phyloP scores from a whole-genome alignment of 2,888 invertebrate species.

The Agriopis leucophaearia region DNA sequence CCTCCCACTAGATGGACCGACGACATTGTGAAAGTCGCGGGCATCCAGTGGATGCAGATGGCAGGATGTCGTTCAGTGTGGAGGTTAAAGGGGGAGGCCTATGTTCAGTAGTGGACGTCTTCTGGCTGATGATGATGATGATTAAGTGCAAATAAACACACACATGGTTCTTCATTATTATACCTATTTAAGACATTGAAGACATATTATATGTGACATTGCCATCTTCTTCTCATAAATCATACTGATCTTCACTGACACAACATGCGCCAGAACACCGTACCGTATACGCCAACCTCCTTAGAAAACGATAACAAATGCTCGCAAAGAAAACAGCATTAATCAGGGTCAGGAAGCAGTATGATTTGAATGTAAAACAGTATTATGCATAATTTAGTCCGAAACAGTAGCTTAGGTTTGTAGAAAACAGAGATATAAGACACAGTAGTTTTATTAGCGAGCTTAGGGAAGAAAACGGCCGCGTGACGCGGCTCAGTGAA shows the following conservation, averaged over 20 bases:
- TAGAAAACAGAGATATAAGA: background rate
- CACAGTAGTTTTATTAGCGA: too few species aligned
- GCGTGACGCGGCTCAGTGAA: too few species aligned
- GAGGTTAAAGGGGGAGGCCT: too few species aligned
- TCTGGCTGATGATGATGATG: too few species aligned
- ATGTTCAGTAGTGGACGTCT: too few species aligned
- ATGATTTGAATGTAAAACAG: slow-evolving; percentile 85
- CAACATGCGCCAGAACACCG: slow-evolving; percentile 45
- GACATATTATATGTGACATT: slow-evolving; percentile 16
- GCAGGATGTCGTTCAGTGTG: too few species aligned
- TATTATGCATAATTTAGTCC: slow-evolving; percentile 13
- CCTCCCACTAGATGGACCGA: too few species aligned
- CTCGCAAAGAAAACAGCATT: slow-evolving; percentile 80
- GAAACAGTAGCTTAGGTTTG: slow-evolving; percentile 37
- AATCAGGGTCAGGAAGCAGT: slow-evolving; percentile 82
- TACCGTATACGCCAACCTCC: slow-evolving; percentile 35
- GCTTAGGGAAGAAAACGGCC: too few species aligned
- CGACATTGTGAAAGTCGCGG: too few species aligned
- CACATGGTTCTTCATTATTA: too few species aligned
- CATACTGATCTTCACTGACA: slow-evolving; percentile 45
- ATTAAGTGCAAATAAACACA: too few species aligned
- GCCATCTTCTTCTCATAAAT: slow-evolving; percentile 31
- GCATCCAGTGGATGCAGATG: too few species aligned
- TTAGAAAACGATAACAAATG: slow-evolving; percentile 76
- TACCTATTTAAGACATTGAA: background rate